Evolutionary conservation across 2,797 vertebrate species (phyloP).

Genomic region (Acridotheres tristis): DNA sequence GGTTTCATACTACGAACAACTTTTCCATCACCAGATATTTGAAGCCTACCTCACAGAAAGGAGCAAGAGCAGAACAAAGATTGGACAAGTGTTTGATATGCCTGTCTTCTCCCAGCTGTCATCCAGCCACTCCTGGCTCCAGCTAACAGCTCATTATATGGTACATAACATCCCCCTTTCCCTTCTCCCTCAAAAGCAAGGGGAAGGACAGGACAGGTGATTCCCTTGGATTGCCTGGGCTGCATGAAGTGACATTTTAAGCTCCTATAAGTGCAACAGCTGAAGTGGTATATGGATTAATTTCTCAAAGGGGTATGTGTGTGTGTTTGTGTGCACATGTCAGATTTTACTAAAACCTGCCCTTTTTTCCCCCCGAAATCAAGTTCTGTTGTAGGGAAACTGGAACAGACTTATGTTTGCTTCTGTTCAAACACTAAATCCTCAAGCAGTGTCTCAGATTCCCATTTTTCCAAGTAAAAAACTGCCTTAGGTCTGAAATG

Average conservation of each 20-base stretch:
- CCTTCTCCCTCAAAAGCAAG: not conserved
- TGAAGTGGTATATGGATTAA: conserved; percentile 30
- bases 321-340: not conserved
- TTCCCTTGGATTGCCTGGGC: not conserved
- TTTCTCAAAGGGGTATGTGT: conserved; percentile 10
- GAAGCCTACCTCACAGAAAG: not conserved
- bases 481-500: not conserved
- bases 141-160: not conserved
- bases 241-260: conserved; percentile 20
- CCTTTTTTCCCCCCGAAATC: too few species aligned
- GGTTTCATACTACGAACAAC: not conserved
- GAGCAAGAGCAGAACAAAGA: not conserved
- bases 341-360: not conserved
- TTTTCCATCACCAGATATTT: not conserved
- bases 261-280: not conserved
- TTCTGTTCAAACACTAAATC: not conserved
- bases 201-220: conserved; percentile 41
- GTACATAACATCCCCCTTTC: not conserved
- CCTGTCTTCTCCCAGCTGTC: conserved; percentile 35
- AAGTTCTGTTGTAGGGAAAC: not conserved
- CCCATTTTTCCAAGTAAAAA: not conserved
- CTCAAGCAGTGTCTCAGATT: not conserved
- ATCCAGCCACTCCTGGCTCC: not conserved
- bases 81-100: not conserved
- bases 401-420: not conserved